Evolutionary conservation across 2,888 invertebrate genomes (phyloP), one percentile per base, ranked within the genome.

Genomic region (Mellilla xanthometata): DNA sequence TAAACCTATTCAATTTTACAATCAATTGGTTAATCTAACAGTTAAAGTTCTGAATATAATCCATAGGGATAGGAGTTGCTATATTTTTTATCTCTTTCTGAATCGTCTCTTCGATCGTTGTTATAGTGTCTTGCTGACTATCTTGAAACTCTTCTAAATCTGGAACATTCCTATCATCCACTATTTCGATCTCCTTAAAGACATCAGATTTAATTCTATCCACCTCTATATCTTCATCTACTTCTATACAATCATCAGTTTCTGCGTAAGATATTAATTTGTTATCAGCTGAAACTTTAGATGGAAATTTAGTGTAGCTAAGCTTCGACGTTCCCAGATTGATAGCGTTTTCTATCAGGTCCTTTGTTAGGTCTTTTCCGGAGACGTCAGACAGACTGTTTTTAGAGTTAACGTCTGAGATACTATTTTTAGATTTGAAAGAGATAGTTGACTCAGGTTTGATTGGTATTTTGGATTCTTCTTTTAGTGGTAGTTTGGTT

Each of bases 161-260:
- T 9, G 58, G 57, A 28, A 49, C 7, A 24, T 7, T 53, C 27
- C 50, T 67, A 2, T 65, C 62, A 39, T 71, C 70, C 1, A 65
- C 49, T 26, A 70, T 65, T 51, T 72, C 76, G 3, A 75, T 55
- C 54, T 83, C 82, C 52, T 79, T 72, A 31, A 76, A 80, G 8
- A 82, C 72, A 41, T 85, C 76, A 0, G 80, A 80, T 54, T 75
- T 79, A 2, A 77, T 70, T 54, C 61, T 74, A 1, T 81, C 76
- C 1, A 79, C 34, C 4, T 51, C 49, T 9, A 31, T 26, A 12
- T 36, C 38, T 3, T 12, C 44, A 6, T 38, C 32, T 5, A 34
- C 22, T 22, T 36, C 34, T 7, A 33, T 1, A 3, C n/a, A 27
- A 2, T 19, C 36, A n/a, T 27, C 11, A 5, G 23, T 22, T 24